phyloP scores from a whole-genome alignment of 2,113 vertebrate genomes.

The Maccullochella peelii region DNA sequence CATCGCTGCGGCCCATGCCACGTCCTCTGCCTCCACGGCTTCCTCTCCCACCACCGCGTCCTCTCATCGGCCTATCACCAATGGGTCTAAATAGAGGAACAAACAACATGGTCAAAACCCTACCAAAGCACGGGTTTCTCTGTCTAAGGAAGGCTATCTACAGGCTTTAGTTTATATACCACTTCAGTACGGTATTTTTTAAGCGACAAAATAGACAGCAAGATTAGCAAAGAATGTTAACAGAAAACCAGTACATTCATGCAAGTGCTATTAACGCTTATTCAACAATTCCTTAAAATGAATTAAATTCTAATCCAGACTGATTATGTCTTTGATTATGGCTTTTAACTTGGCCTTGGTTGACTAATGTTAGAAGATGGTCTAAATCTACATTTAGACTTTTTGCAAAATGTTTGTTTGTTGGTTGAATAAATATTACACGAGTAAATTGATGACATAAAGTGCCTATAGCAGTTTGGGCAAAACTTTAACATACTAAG shows the following conservation, averaged over 20 bases:
- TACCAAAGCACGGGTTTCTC: background rate
- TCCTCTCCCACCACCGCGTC: constrained; percentile 87
- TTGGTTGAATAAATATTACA: background rate
- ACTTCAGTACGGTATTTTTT: too few species aligned
- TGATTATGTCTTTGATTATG: too few species aligned
- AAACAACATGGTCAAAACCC: background rate
- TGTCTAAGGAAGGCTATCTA: background rate
- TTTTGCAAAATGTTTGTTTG: background rate
- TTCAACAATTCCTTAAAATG: background rate
- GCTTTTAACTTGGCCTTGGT: background rate
- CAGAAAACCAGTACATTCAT: background rate
- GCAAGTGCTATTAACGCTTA: background rate
- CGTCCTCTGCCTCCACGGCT: constrained; percentile 91
- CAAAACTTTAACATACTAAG: background rate
- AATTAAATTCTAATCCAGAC: background rate
- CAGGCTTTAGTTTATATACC: background rate
- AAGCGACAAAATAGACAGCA: background rate
- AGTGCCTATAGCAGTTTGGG: background rate
- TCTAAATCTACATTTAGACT: background rate
- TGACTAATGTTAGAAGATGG: background rate
- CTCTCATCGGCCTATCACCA: constrained; percentile 91
- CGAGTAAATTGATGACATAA: background rate
- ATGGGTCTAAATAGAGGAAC: constrained; percentile 83
- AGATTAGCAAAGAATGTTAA: background rate
- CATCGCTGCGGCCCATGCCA: constrained; percentile 93